Base-by-base conservation (phyloP, 2,113 vertebrate species). In the Brachionichthys hirsutus region DNA sequence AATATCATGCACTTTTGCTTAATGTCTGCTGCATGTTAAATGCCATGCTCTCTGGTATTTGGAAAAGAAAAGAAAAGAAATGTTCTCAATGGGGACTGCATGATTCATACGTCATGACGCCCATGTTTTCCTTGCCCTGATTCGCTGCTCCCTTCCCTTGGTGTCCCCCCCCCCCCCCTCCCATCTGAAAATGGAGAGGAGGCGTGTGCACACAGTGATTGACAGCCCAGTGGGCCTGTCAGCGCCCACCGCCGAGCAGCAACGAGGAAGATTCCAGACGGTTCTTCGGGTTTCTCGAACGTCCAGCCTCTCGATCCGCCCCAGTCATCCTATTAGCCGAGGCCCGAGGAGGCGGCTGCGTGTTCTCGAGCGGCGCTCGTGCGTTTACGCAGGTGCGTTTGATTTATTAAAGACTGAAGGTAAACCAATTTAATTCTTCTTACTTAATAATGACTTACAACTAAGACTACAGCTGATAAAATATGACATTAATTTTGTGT, bases 211-310 rank as follows among this genome's bases (percentile, higher is more conserved):
- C 6, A 16, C 4, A 0, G 1, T 76, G 78, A 89, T 16, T 83
- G 87, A 87, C 87, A 80, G 46, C 0, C 0, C 3, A 2, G 0
- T 1, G 0, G 19, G 11, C 86, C 78, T 11, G 15, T 84, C 69
- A 65, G 44, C 38, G 49, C 2, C 2, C 56, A 55, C 7, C 24
- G 4, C 5, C 9, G 11, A 52, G 54, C 60, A 15, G 34, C 6
- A 9, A 18, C 4, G 12, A n/a, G 54, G 82, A 89, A 49, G 54
- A 67, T 88, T 92, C 87, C 73, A 90, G 91, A 91, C 18, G 70
- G 60, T 91, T 91, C 90, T 82, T 65, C 87, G 85, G 81, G 54
- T 71, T 88, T 89, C 88, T 89, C 58, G 88, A 88, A 88, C 52
- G 12, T 2, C 19, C 7, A 3, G 1, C 0, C 2, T 12, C 3